Evolutionary conservation across 2,113 vertebrate species (phyloP).

Genomic region (Callipepla californica): DNA sequence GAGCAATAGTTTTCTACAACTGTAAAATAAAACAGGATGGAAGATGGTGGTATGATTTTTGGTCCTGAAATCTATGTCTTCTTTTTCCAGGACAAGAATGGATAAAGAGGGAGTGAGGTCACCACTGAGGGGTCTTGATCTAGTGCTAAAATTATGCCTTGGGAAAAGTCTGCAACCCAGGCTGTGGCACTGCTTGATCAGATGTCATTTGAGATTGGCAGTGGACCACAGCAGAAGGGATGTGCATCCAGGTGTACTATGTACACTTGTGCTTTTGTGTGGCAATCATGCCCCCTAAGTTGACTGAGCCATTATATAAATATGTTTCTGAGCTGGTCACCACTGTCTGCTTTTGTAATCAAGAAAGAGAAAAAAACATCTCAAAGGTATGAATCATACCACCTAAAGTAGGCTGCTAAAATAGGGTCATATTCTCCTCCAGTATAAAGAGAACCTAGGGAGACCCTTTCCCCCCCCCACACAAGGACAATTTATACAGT

Average conservation of each 20-base stretch:
- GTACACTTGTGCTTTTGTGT: neutral
- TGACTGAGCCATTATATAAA: neutral
- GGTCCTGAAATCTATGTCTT: neutral
- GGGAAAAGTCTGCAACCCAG: neutral
- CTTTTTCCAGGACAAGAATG: neutral
- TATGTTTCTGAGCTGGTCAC: neutral
- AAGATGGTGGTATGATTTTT: neutral
- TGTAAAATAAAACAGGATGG: neutral
- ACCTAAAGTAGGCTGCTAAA: conserved; percentile 1
- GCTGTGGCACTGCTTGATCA: neutral
- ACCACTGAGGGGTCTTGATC: neutral
- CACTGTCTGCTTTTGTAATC: neutral
- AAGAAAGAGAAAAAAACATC: neutral
- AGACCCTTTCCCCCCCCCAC: neutral
- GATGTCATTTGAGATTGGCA: neutral
- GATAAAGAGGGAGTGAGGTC: neutral
- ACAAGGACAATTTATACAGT: neutral
- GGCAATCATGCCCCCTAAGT: neutral
- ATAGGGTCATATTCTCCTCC: neutral
- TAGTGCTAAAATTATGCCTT: neutral
- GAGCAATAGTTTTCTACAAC: neutral
- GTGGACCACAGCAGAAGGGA: neutral
- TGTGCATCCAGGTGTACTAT: accelerated
- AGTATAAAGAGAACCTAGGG: neutral
- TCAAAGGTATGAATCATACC: neutral